These are phyloP conservation scores for Sarcophaga bullata DNA, from an alignment of 1,140 invertebrate genomes.

Conservation along the genomic window DNA sequence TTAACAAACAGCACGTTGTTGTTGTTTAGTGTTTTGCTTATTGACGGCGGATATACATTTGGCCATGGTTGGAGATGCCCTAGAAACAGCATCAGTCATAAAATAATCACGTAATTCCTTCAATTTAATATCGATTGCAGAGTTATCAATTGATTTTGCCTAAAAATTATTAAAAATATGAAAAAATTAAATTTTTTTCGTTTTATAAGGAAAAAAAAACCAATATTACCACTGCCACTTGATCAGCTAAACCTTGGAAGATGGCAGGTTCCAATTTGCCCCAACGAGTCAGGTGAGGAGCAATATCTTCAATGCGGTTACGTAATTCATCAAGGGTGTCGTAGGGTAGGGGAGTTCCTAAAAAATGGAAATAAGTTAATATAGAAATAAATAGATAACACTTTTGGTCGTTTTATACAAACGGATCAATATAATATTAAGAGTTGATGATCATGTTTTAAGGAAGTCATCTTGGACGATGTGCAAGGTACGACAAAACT, in stretches of 20 bases:
- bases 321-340: conserved; percentile 89
- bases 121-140: conserved; percentile 78
- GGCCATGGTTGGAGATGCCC: conserved; percentile 98
- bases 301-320: conserved; percentile 81
- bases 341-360: conserved; percentile 80
- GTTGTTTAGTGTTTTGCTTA: conserved; percentile 67
- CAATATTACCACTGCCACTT: conserved; percentile 72
- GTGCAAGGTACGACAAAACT: no score
- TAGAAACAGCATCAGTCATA: conserved; percentile 96
- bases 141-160: conserved; percentile 67
- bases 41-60: conserved; percentile 93
- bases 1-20: conserved; percentile 44
- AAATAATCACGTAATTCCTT: conserved; percentile 93
- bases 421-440: no score
- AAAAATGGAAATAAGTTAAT: background rate
- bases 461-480: no score
- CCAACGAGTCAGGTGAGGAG: conserved; percentile 88
- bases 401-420: no score
- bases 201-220: background rate
- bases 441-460: no score
- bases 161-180: conserved; percentile 49
- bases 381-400: background rate
- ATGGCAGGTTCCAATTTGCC: conserved; percentile 87
- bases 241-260: conserved; percentile 80
- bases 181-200: background rate